Conservation (phyloP, 2,797 vertebrate genomes). For the Hephaestus fuliginosus region DNA sequence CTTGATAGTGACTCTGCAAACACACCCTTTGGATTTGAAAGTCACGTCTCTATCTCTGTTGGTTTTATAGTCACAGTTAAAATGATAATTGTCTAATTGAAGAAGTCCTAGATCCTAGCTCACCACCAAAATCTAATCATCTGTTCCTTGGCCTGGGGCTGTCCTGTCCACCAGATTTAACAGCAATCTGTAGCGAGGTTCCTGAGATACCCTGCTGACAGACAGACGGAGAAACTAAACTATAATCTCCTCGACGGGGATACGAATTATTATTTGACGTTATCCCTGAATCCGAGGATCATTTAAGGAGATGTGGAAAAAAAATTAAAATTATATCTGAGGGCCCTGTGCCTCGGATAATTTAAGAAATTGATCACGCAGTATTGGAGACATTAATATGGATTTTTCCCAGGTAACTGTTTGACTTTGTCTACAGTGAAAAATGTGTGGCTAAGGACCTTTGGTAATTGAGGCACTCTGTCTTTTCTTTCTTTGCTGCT, state of each 20-base stretch:
- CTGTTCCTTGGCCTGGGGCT: constrained; percentile 32
- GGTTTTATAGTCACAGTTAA: constrained; percentile 37
- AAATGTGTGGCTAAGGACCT: constrained; percentile 48
- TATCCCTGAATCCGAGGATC: constrained; percentile 35
- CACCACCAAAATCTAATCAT: constrained; percentile 53
- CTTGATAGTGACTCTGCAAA: constrained; percentile 26
- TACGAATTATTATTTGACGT: constrained; percentile 43
- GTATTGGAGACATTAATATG: constrained; percentile 49
- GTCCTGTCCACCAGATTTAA: constrained; percentile 42
- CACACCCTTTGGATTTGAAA: constrained; percentile 20
- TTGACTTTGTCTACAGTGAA: constrained; percentile 33
- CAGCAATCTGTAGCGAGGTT: constrained; percentile 18
- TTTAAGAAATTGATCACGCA: constrained; percentile 62
- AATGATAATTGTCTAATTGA: constrained; percentile 56
- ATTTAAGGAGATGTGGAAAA: constrained; percentile 40
- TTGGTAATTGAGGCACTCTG: constrained; percentile 52
- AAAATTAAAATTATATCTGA: constrained; percentile 42
- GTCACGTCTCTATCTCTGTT: constrained; percentile 28
- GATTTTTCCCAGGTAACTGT: constrained; percentile 38
- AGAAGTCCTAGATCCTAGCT: constrained; percentile 47
- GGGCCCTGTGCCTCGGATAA: constrained; percentile 38
- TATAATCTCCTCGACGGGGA: constrained; percentile 37
- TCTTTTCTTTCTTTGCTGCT: constrained; percentile 37
- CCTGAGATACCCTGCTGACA: constrained; percentile 45
- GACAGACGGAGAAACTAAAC: constrained; percentile 39